Percentiles rank a stretch among this genome's conserved stretches.
phyloP scores from a whole-genome alignment of 2,113 vertebrate genomes.

The Gambusia affinis region DNA sequence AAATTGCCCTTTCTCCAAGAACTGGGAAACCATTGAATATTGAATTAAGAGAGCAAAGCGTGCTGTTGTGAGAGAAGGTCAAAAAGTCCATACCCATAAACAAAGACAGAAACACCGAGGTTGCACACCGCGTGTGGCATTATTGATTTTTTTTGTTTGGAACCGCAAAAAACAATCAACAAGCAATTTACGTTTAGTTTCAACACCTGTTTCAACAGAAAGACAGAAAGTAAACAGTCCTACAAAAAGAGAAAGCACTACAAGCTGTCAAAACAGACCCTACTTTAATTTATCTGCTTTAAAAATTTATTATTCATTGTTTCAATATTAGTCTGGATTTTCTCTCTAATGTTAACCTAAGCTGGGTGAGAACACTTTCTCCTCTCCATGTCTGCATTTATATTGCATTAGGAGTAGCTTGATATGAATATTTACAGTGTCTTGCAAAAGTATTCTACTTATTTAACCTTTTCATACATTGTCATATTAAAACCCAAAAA shows the following conservation, averaged over 20 bases:
- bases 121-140: conserved; percentile 32
- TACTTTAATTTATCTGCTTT: conserved; percentile 14
- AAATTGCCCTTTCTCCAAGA: conserved; percentile 6
- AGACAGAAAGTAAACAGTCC: conserved; percentile 31
- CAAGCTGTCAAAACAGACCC: conserved; percentile 12
- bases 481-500: background rate
- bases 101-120: conserved; percentile 16
- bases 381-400: background rate
- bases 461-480: background rate
- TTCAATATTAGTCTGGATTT: conserved; percentile 43
- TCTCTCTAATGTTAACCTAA: background rate
- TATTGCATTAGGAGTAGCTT: background rate
- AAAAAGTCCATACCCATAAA: conserved; percentile 44
- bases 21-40: conserved; percentile 51
- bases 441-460: background rate
- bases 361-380: background rate
- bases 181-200: conserved; percentile 45
- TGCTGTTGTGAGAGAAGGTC: conserved; percentile 45
- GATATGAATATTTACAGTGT: background rate
- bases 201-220: conserved; percentile 41
- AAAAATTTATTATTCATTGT: conserved; percentile 39
- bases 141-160: conserved; percentile 67
- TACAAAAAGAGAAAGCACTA: conserved; percentile 20
- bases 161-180: conserved; percentile 60
- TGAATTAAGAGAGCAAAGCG: conserved; percentile 50